Conservation (phyloP, 1,140 invertebrate species). For the Aphelinus atriplicis region DNA sequence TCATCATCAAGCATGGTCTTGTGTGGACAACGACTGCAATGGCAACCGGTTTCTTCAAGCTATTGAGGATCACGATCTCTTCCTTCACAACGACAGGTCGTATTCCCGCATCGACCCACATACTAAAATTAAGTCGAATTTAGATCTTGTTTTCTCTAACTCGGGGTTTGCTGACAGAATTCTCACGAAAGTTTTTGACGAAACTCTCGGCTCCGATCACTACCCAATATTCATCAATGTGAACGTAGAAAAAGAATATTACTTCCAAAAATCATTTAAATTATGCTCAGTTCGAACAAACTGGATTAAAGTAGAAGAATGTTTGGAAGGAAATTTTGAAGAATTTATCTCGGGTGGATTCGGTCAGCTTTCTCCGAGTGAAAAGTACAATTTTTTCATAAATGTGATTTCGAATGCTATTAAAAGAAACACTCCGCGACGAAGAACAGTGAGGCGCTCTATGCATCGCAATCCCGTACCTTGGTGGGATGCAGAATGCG, state of each 20-base stretch:
- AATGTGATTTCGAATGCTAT: conserved; percentile 38
- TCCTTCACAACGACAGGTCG: too few species aligned
- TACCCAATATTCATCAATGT: too few species aligned
- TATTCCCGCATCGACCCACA: too few species aligned
- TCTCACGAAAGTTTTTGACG: conserved; percentile 45
- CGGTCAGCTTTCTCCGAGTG: background rate
- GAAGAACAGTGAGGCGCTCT: conserved; percentile 23
- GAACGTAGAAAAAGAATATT: conserved; percentile 38
- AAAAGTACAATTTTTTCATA: conserved; percentile 28
- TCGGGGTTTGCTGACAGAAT: conserved; percentile 41
- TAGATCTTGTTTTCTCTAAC: conserved; percentile 40
- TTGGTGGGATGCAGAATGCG: conserved; percentile 36
- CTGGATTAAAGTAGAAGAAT: background rate
- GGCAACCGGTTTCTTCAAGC: background rate
- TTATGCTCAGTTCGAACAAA: conserved; percentile 18
- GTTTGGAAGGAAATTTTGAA: background rate
- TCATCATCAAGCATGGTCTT: too few species aligned
- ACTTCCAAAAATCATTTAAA: conserved; percentile 24
- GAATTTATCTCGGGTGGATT: background rate
- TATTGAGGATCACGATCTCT: too few species aligned
- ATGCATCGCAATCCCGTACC: too few species aligned
- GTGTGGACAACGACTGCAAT: background rate
- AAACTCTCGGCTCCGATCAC: conserved; percentile 52
- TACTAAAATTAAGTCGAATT: too few species aligned
- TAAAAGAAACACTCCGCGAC: conserved; percentile 16